Evolutionary conservation across 2,797 vertebrate species (phyloP).

Genomic region (Chiloscyllium punctatum): DNA sequence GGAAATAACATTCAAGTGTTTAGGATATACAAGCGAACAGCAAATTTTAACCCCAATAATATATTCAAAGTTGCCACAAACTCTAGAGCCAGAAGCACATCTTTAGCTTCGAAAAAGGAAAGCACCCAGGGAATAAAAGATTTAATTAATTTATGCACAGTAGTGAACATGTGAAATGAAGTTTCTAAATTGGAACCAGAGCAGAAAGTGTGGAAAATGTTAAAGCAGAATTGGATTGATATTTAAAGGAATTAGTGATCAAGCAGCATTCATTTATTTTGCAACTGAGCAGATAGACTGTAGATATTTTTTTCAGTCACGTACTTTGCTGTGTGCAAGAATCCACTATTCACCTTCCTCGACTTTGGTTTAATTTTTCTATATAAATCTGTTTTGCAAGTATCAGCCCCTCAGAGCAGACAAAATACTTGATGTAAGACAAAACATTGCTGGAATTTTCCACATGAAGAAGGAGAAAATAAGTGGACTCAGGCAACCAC

Average conservation of each 20-base stretch:
- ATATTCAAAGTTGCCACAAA: conserved; percentile 29
- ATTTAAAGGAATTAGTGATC: background rate
- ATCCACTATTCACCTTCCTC: background rate
- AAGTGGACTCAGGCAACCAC: background rate
- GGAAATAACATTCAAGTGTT: background rate
- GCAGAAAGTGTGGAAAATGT: background rate
- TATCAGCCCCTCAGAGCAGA: background rate
- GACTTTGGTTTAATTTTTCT: background rate
- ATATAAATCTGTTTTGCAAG: background rate
- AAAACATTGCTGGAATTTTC: background rate
- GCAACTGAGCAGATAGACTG: background rate
- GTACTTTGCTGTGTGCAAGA: background rate
- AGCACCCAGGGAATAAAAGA: background rate
- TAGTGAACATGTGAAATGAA: background rate
- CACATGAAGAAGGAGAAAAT: background rate
- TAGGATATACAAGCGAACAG: background rate
- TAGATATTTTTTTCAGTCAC: background rate
- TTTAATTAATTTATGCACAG: conserved; percentile 25
- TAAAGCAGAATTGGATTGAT: background rate
- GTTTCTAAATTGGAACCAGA: conserved; percentile 22
- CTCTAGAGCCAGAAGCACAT: background rate
- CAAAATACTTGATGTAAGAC: no score
- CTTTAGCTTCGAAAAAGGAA: conserved; percentile 11
- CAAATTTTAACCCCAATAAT: conserved; percentile 14
- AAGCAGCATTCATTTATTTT: background rate